These are phyloP conservation scores for Drosophila grimshawi DNA, from an alignment of 1,140 invertebrate species.

Conservation along the genomic window DNA sequence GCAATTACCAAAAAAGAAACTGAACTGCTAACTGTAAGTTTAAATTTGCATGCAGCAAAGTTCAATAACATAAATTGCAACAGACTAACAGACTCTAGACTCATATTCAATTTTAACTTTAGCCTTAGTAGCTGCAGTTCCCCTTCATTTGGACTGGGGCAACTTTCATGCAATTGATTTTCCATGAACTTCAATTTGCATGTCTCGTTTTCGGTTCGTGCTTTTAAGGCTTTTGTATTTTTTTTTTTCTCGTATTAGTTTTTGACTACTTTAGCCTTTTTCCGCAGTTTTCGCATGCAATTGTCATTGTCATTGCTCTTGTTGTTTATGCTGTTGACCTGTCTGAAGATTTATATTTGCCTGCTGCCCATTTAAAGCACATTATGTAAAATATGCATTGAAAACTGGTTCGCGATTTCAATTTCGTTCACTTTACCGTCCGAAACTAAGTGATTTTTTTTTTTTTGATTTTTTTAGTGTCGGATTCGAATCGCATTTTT, in stretches of 20 bases:
- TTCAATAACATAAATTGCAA: conserved; percentile 69
- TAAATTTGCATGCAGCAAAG: conserved; percentile 72
- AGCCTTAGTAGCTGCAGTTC: conserved; percentile 29
- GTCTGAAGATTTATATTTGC: conserved; percentile 70
- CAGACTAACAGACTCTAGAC: conserved; percentile 26
- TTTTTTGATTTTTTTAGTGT: conserved; percentile 20
- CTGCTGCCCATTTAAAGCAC: conserved; percentile 73
- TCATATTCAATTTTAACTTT: conserved; percentile 33
- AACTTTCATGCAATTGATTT: conserved; percentile 74
- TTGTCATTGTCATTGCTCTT: conserved; percentile 79
- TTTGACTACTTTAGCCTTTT: conserved; percentile 64
- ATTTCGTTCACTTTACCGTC: conserved; percentile 45
- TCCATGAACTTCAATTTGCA: conserved; percentile 78
- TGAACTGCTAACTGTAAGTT: conserved; percentile 36
- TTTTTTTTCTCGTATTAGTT: conserved; percentile 9
- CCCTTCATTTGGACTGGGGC: conserved; percentile 56
- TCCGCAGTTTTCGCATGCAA: conserved; percentile 76
- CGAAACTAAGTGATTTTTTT: conserved; percentile 36
- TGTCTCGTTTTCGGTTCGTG: conserved; percentile 25
- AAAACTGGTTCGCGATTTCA: conserved; percentile 67
- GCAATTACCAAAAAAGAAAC: conserved; percentile 31
- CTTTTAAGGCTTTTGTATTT: conserved; percentile 1
- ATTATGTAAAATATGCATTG: conserved; percentile 78
- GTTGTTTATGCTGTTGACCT: conserved; percentile 52
- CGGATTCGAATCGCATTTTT: conserved; percentile 53